phyloP scores from a whole-genome alignment of 2,797 vertebrate genomes.

The Danio tinwini region DNA sequence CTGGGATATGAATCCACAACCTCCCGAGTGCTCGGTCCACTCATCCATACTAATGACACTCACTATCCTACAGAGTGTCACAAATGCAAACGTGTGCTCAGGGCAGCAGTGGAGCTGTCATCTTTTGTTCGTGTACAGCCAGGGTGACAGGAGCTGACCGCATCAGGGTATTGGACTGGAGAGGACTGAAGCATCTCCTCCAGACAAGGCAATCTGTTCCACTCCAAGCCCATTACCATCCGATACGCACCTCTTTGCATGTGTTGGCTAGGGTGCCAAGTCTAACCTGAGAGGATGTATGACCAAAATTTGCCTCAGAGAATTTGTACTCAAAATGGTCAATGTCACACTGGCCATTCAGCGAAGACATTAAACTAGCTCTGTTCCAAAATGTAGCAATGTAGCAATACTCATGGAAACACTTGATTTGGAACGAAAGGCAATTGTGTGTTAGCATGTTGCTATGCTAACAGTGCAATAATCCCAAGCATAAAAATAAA shows the following conservation, averaged over 20 bases:
- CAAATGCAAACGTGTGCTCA: slow-evolving; percentile 19
- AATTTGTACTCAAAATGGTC: neutral
- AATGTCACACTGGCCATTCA: neutral
- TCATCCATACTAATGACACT: slow-evolving; percentile 31
- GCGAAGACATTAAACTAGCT: neutral
- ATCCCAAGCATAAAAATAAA: neutral
- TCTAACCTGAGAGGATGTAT: slow-evolving; percentile 28
- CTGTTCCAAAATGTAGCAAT: neutral
- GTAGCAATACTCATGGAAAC: neutral
- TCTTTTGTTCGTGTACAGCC: slow-evolving; percentile 60
- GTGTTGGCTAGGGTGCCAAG: slow-evolving; percentile 44
- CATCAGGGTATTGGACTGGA: slow-evolving; percentile 66
- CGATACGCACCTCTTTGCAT: slow-evolving; percentile 51
- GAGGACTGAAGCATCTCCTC: slow-evolving; percentile 64
- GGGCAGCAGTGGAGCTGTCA: slow-evolving; percentile 47
- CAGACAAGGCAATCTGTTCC: slow-evolving; percentile 74
- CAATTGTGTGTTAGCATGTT: neutral
- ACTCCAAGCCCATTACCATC: slow-evolving; percentile 75
- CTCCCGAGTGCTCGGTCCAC: slow-evolving; percentile 12
- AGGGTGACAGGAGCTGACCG: slow-evolving; percentile 66
- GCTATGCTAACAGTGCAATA: neutral
- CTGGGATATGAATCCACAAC: slow-evolving; percentile 26
- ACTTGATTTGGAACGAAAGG: neutral
- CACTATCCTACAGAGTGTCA: slow-evolving; percentile 1
- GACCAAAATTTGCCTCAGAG: slow-evolving; percentile 52